Evolutionary conservation across 2,888 invertebrate genomes (phyloP).

Genomic region (Seladonia tumulorum): DNA sequence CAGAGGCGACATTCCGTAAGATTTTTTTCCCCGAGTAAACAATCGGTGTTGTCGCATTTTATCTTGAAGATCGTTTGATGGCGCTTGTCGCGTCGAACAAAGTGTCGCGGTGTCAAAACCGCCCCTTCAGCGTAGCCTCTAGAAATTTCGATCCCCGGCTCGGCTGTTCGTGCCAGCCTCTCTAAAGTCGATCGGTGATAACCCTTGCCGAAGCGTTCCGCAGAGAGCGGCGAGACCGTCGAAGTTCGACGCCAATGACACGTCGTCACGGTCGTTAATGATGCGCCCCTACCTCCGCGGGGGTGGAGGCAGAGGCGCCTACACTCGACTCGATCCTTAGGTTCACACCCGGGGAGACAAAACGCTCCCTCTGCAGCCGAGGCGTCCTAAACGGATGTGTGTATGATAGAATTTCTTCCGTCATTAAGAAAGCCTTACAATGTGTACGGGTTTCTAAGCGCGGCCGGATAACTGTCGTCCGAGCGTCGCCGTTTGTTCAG

Average conservation of each 20-base stretch:
- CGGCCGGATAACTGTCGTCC: conserved; percentile 71
- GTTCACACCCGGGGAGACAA: conserved; percentile 76
- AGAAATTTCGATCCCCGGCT: conserved; percentile 60
- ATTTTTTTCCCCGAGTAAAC: background rate
- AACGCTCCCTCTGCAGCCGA: conserved; percentile 76
- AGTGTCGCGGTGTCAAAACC: conserved; percentile 32
- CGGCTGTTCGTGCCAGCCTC: conserved; percentile 42
- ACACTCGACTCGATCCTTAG: conserved; percentile 75
- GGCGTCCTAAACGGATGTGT: conserved; percentile 82
- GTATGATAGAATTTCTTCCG: conserved; percentile 84
- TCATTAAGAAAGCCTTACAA: conserved; percentile 83
- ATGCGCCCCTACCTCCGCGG: conserved; percentile 67
- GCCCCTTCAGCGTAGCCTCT: conserved; percentile 41
- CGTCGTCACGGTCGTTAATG: conserved; percentile 77
- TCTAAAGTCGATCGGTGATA: conserved; percentile 63
- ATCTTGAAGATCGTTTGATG: conserved; percentile 2
- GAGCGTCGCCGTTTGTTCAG: conserved; percentile 2
- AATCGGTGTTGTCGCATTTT: background rate
- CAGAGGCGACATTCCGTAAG: background rate
- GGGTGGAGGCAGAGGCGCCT: conserved; percentile 36
- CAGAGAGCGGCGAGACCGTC: conserved; percentile 46
- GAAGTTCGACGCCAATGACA: conserved; percentile 74
- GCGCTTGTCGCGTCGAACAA: background rate
- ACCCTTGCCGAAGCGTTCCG: conserved; percentile 57
- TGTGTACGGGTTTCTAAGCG: conserved; percentile 78